Evolutionary conservation across 1,140 invertebrate genomes (phyloP).

Genomic region (Calosoma granatense): DNA sequence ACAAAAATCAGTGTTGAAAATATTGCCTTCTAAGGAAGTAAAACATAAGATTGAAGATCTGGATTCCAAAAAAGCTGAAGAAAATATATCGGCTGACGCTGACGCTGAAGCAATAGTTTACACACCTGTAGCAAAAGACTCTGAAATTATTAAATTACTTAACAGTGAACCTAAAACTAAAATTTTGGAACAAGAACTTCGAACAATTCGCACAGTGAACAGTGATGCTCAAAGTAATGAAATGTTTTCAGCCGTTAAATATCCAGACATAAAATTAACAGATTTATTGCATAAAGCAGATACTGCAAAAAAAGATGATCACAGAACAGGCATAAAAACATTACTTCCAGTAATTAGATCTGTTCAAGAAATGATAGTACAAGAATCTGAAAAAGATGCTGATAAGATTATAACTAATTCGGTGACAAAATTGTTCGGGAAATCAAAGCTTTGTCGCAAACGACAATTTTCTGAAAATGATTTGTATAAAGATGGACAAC

Average conservation of each 20-base stretch:
- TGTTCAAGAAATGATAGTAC: not conserved
- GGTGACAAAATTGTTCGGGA: not conserved
- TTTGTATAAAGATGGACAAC: not conserved
- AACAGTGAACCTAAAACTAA: constrained; percentile 20
- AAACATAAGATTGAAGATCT: not conserved
- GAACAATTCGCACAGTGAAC: not conserved
- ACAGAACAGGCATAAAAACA: constrained; percentile 38
- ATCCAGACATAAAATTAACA: constrained; percentile 29
- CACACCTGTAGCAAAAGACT: constrained; percentile 21
- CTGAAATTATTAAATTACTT: constrained; percentile 30
- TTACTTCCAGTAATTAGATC: constrained; percentile 38
- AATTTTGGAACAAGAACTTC: not conserved
- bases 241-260: constrained; percentile 12
- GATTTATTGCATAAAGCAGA: constrained; percentile 27
- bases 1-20: constrained; percentile 15
- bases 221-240: not conserved
- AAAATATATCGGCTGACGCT: not conserved
- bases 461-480: not conserved
- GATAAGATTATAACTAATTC: not conserved
- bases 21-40: constrained; percentile 6
- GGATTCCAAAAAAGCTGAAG: constrained; percentile 7
- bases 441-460: not conserved
- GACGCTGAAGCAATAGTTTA: not conserved
- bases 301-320: constrained; percentile 21
- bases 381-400: not conserved